Evolutionary conservation across 1,140 invertebrate species (phyloP).

Genomic region (Atta cephalotes): DNA sequence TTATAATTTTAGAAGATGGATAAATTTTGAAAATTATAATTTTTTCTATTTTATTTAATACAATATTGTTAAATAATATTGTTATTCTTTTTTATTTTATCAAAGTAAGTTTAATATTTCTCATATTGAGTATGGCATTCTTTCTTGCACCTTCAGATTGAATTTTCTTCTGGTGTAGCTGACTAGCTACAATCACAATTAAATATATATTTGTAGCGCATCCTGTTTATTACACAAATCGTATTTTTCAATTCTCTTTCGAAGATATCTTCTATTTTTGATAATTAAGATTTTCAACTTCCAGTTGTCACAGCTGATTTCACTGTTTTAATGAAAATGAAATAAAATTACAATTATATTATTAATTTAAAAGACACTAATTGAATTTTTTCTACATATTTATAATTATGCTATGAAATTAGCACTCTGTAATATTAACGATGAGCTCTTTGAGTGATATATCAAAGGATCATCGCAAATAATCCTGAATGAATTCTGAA

Average conservation of each 20-base stretch:
- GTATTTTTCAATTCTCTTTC: not conserved
- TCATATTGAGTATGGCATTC: slow-evolving; percentile 74
- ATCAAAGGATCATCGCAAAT: slow-evolving; percentile 41
- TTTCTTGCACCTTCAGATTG: slow-evolving; percentile 71
- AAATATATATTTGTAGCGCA: slow-evolving; percentile 70
- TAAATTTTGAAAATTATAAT: slow-evolving; percentile 29
- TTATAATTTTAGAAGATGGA: slow-evolving; percentile 50
- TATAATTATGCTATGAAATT: slow-evolving; percentile 13
- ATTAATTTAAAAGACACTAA: slow-evolving; percentile 19
- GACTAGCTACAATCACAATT: slow-evolving; percentile 71
- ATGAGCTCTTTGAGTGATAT: slow-evolving; percentile 20
- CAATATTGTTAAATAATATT: slow-evolving; percentile 15
- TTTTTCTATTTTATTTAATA: slow-evolving; percentile 1
- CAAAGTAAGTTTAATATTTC: slow-evolving; percentile 34
- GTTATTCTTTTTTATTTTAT: not conserved
- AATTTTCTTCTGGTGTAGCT: slow-evolving; percentile 64
- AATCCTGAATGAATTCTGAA: not conserved
- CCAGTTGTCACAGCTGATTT: not conserved
- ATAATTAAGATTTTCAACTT: slow-evolving; percentile 26
- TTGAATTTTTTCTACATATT: slow-evolving; percentile 1
- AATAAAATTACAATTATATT: not conserved
- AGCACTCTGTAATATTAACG: not conserved
- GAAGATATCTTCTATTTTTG: not conserved
- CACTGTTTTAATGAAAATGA: slow-evolving; percentile 26
- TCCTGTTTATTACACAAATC: slow-evolving; percentile 47